Evolutionary conservation across 2,113 vertebrate species (phyloP).

Genomic region (Prietella phreatophila): DNA sequence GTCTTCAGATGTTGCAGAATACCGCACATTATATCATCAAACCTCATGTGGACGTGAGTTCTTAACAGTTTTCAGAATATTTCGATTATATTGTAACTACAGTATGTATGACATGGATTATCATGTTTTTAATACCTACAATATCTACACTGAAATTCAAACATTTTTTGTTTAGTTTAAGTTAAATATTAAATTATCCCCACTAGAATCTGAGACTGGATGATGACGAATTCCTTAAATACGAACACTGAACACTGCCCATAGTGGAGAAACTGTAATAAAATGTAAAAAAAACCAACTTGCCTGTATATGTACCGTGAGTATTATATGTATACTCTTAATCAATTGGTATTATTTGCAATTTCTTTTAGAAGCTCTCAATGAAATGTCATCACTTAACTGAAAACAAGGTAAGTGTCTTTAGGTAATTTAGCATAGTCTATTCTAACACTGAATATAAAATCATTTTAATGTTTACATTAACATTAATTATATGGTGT

Average conservation of each 20-base stretch:
- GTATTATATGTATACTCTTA: neutral
- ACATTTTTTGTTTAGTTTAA: neutral
- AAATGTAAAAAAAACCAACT: neutral
- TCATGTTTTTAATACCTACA: neutral
- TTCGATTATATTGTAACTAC: neutral
- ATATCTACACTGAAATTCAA: neutral
- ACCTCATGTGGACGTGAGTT: neutral
- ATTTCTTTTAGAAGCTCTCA: neutral
- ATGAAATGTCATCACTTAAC: neutral
- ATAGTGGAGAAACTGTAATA: neutral
- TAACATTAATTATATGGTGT: neutral
- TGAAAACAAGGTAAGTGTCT: neutral
- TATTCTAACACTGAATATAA: neutral
- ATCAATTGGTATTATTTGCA: neutral
- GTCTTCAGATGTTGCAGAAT: accelerated
- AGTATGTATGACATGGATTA: neutral
- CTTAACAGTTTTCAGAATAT: neutral
- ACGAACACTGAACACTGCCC: neutral
- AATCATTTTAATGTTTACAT: too few relatives aligned
- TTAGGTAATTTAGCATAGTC: neutral
- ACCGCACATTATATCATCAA: accelerated
- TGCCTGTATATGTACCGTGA: neutral
- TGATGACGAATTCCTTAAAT: neutral
- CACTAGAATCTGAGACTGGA: neutral
- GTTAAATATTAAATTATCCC: neutral